These are phyloP conservation scores for Psilopsiagon aymara DNA, from an alignment of 2,113 vertebrate species.

Conservation along the genomic window DNA sequence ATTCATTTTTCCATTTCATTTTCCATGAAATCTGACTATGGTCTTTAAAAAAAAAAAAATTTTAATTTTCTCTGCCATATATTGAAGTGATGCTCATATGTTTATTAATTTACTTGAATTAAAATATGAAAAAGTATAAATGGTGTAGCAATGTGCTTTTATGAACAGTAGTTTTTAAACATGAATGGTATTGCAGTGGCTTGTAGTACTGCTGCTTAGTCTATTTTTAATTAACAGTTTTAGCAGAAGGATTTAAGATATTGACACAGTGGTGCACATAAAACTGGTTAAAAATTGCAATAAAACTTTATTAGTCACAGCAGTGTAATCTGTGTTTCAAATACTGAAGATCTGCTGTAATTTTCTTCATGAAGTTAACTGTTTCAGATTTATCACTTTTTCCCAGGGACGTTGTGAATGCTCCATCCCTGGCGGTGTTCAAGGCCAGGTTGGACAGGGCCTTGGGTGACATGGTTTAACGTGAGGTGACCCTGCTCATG, in stretches of 20 bases:
- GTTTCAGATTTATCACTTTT: background rate
- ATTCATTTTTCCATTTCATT: background rate
- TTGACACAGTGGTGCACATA: background rate
- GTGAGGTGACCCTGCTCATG: too few relatives aligned
- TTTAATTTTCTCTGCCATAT: background rate
- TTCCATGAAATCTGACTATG: background rate
- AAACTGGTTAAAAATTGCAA: background rate
- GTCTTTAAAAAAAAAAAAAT: fast-evolving
- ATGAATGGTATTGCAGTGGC: background rate
- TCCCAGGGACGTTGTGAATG: too few relatives aligned
- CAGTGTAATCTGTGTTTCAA: background rate
- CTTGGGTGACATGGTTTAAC: too few relatives aligned
- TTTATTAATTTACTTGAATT: background rate
- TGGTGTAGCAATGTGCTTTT: background rate
- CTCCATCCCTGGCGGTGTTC: too few relatives aligned
- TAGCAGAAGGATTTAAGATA: background rate
- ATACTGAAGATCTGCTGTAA: background rate
- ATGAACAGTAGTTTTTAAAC: background rate
- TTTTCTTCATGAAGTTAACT: background rate
- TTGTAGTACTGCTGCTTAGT: background rate
- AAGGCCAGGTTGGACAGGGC: too few relatives aligned
- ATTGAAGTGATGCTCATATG: background rate
- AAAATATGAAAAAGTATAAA: background rate
- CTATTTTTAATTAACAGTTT: background rate
- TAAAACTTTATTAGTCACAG: background rate